These are phyloP conservation scores for Diceros bicornis DNA, from an alignment of 2,797 vertebrate genomes.

Conservation along the genomic window DNA sequence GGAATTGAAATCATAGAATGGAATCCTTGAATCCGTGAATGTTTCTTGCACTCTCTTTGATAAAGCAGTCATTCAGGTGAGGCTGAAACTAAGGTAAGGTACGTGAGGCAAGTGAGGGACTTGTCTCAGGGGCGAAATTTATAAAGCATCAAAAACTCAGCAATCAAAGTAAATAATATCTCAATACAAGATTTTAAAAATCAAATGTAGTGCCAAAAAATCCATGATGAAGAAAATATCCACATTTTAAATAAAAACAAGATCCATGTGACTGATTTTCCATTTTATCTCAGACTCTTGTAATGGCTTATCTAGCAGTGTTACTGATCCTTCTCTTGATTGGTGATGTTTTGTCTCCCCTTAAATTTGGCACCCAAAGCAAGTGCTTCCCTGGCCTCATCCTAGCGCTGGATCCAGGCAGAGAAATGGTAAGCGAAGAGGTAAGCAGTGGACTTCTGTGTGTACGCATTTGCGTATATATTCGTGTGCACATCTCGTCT, in stretches of 20 bases:
- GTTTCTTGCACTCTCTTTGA: background rate
- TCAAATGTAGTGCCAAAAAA: background rate
- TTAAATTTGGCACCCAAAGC: background rate
- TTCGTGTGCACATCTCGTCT: background rate
- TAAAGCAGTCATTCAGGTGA: background rate
- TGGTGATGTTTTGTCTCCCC: background rate
- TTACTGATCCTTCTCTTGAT: background rate
- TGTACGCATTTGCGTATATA: background rate
- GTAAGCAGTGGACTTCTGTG: background rate
- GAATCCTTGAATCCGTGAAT: background rate
- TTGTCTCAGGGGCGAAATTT: background rate
- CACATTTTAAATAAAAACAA: background rate
- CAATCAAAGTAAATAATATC: background rate
- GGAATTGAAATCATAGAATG: background rate
- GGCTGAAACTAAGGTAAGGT: rapidly evolving
- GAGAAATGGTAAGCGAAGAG: background rate
- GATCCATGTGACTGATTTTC: background rate
- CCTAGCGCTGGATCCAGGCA: background rate
- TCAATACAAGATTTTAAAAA: background rate
- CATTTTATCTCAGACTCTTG: background rate
- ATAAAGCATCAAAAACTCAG: background rate
- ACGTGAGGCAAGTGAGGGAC: rapidly evolving
- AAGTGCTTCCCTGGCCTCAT: background rate
- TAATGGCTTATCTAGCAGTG: too few species aligned
- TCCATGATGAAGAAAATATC: background rate